Conservation (phyloP, 2,113 vertebrate species). For the Nibea coibor region DNA sequence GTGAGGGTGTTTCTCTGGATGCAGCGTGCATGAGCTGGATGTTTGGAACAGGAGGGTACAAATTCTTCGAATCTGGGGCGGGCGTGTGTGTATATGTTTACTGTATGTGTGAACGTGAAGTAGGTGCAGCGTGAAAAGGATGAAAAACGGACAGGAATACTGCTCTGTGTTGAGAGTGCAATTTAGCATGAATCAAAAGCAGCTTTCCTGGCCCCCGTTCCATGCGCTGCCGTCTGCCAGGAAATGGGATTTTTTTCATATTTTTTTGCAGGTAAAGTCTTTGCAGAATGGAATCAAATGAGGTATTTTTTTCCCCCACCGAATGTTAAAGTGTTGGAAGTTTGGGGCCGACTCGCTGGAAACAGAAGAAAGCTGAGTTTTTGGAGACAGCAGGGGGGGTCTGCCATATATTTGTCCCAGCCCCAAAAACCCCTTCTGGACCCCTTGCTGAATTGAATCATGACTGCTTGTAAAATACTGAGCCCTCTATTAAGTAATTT, state of each 20-base stretch:
- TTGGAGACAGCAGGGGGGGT: conserved; percentile 68
- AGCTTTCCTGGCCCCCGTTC: conserved; percentile 81
- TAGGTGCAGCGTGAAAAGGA: conserved; percentile 68
- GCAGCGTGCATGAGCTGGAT: conserved; percentile 29
- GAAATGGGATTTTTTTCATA: conserved; percentile 79
- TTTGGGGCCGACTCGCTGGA: conserved; percentile 71
- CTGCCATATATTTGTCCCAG: conserved; percentile 66
- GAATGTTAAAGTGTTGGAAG: conserved; percentile 76
- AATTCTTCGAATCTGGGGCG: conserved; percentile 44
- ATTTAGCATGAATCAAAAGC: conserved; percentile 84
- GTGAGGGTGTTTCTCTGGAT: conserved; percentile 64
- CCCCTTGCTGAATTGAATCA: conserved; percentile 69
- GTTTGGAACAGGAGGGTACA: conserved; percentile 29
- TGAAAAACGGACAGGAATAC: conserved; percentile 76
- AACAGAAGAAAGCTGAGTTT: conserved; percentile 72
- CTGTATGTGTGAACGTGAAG: conserved; percentile 56
- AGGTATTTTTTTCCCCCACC: conserved; percentile 77
- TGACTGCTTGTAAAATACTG: conserved; percentile 76
- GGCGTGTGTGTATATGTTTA: conserved; percentile 13
- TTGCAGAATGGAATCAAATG: conserved; percentile 82
- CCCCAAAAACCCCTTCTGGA: conserved; percentile 65
- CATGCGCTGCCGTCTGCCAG: conserved; percentile 72
- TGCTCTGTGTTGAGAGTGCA: conserved; percentile 77
- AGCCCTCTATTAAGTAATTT: conserved; percentile 75
- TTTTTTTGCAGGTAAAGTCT: conserved; percentile 81